Percentiles rank a stretch among this genome's conserved stretches.
These are phyloP conservation scores for Hormaphis cornu DNA, from an alignment of 1,140 invertebrate species.

Conservation along the genomic window DNA sequence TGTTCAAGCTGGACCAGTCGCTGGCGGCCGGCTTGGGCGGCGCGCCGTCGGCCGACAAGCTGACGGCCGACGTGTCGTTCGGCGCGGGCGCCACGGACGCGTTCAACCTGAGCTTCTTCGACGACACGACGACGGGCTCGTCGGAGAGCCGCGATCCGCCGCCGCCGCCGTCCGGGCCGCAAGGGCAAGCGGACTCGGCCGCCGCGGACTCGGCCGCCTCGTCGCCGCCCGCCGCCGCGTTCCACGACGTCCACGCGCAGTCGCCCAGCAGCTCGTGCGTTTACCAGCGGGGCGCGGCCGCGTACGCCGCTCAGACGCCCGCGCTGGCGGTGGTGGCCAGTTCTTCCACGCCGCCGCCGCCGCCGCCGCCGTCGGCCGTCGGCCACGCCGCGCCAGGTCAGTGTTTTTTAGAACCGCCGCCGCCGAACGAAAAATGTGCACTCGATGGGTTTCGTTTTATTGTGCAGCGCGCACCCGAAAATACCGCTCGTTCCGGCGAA, in stretches of 20 bases:
- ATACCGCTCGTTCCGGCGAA: too few relatives aligned
- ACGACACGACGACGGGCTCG: conserved; percentile 54
- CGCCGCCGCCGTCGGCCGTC: conserved; percentile 43
- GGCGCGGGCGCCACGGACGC: conserved; percentile 55
- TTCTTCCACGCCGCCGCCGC: conserved; percentile 42
- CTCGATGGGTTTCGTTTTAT: too few relatives aligned
- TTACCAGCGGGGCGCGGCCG: not conserved
- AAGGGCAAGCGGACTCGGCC: not conserved
- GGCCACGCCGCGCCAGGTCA: conserved; percentile 38
- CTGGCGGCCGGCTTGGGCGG: conserved; percentile 49
- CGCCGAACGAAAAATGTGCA: too few relatives aligned
- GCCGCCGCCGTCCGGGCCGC: conserved; percentile 48
- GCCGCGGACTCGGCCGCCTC: conserved; percentile 38
- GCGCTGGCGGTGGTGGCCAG: too few relatives aligned
- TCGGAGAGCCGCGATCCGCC: conserved; percentile 57
- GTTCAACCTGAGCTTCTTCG: conserved; percentile 67
- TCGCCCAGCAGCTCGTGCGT: conserved; percentile 32
- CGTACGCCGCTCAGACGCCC: conserved; percentile 11
- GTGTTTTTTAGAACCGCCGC: too few relatives aligned
- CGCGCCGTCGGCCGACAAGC: conserved; percentile 48
- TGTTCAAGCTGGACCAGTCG: conserved; percentile 55
- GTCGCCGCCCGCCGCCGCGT: conserved; percentile 34
- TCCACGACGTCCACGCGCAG: not conserved
- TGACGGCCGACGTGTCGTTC: conserved; percentile 56
- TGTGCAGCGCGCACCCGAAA: too few relatives aligned